Percentiles rank a stretch among this genome's conserved stretches.
Evolutionary conservation across 2,113 vertebrate genomes (phyloP).

Genomic region (Chlamydotis undulata): DNA sequence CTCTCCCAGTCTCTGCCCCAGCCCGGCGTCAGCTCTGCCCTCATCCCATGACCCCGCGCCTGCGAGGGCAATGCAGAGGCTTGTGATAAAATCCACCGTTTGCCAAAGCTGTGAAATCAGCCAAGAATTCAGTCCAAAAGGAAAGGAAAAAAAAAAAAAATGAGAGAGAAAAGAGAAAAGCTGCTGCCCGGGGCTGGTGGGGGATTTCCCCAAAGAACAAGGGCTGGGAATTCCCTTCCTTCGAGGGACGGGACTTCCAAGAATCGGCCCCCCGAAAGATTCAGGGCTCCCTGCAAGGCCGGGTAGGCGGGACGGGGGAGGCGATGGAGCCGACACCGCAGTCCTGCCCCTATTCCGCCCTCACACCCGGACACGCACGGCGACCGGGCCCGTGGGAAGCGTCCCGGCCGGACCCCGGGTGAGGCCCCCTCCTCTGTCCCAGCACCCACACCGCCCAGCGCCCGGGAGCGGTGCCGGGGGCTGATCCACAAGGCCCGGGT

Average conservation of each 20-base stretch:
- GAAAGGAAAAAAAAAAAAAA: rapidly evolving
- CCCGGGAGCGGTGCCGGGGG: background rate
- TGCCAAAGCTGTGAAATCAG: constrained; percentile 27
- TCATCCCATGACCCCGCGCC: constrained; percentile 23
- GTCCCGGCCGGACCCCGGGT: background rate
- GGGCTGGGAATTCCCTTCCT: constrained; percentile 55
- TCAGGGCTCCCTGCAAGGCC: background rate
- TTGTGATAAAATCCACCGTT: background rate
- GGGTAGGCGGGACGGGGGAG: background rate
- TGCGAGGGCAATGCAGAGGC: constrained; percentile 15
- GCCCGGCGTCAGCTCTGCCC: background rate
- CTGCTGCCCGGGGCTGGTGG: constrained; percentile 20
- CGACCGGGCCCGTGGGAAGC: background rate
- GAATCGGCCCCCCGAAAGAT: background rate
- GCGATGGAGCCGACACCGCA: rapidly evolving
- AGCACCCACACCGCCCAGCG: background rate
- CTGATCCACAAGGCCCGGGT: background rate
- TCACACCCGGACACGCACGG: background rate
- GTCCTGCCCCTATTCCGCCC: background rate
- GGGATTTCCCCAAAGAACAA: constrained; percentile 47
- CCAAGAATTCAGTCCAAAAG: background rate
- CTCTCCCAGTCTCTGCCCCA: background rate
- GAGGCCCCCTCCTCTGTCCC: background rate
- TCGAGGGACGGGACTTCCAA: constrained; percentile 24
- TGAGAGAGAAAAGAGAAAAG: background rate